A percentile compares a stretch with the other conserved stretches of the same genome.
Conservation (phyloP, 2,797 vertebrate genomes). For the Xenopus petersii region DNA sequence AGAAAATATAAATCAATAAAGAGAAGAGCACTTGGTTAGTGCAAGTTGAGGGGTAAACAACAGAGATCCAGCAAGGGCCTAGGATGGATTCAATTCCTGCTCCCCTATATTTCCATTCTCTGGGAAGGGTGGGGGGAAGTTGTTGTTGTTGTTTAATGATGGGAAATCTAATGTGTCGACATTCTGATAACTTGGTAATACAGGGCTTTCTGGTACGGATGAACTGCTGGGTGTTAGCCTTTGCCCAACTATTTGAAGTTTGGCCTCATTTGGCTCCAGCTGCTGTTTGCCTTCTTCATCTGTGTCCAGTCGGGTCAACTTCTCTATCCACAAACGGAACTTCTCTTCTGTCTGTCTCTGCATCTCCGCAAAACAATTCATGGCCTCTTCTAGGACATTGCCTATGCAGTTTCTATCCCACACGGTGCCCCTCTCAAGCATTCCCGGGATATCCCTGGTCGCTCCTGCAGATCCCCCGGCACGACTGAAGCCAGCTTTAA, state of each 20-base stretch:
- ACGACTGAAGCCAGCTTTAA: slow-evolving; percentile 91
- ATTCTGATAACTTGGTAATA: slow-evolving; percentile 71
- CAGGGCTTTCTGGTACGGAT: slow-evolving; percentile 71
- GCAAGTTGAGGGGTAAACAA: slow-evolving; percentile 46
- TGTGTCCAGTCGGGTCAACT: slow-evolving; percentile 82
- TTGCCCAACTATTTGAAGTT: slow-evolving; percentile 68
- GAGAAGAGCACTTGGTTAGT: slow-evolving; percentile 52
- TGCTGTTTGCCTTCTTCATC: slow-evolving; percentile 73
- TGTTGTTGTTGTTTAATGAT: slow-evolving; percentile 69
- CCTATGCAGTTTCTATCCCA: slow-evolving; percentile 90
- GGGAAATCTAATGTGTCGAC: slow-evolving; percentile 65
- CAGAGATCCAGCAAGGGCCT: slow-evolving; percentile 64
- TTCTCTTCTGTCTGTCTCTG: slow-evolving; percentile 93
- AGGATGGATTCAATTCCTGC: slow-evolving; percentile 73
- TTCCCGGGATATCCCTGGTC: slow-evolving; percentile 82
- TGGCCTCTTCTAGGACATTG: slow-evolving; percentile 90
- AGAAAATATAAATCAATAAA: slow-evolving; percentile 50
- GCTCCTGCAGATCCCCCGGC: slow-evolving; percentile 83
- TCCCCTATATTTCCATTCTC: slow-evolving; percentile 79
- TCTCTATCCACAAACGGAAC: slow-evolving; percentile 89
- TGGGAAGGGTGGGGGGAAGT: slow-evolving; percentile 67
- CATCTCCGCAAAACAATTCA: slow-evolving; percentile 90
- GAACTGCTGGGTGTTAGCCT: slow-evolving; percentile 67
- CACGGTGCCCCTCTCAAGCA: slow-evolving; percentile 81
- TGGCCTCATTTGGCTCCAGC: slow-evolving; percentile 75